Base-by-base conservation (phyloP, 1,140 invertebrate species). In the Drosophila neocordata region DNA sequence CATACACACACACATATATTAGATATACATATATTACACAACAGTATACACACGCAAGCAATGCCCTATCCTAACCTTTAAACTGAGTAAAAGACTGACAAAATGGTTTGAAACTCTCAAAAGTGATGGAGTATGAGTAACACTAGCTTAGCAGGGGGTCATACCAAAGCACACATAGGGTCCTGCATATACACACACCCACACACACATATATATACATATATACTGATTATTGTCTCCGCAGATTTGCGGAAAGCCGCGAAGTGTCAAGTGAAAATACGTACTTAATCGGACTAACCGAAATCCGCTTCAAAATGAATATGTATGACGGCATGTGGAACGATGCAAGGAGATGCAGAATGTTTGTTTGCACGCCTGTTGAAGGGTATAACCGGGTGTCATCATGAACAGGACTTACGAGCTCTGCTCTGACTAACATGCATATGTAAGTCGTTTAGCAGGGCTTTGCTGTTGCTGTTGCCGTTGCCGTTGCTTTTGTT, bases 361-460 rank as follows among this genome's bases (percentile, higher is more conserved):
- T 48, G 15, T 48, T 24, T n/a, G n/a, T n/a, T 48, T 48, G 15
- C 41, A 20, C 15, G 41, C 41, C 41, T 20, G 27, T 15, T 56
- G 31, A 56, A 56, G 53, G 53, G 53, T 56, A 56, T 56, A 56
- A 15, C 53, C 27, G 53, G 53, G 53, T 56, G 53, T 56, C 53
- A 34, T 34, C 53, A 56, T 56, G 53, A 31, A 56, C 53, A 18
- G 53, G 53, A 56, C 53, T 56, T 56, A 56, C 12, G 51, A 53
- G 22, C 20, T 27, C 20, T 51, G 18, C 48, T 11, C 41, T 60
- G 58, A 55, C 52, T 55, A 56, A 56, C 58, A 61, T 61, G 38
- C 58, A 61, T 61, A 41, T 61, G 58, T 61, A 61, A 61, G 58
- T 61, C 58, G 58, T 61, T 61, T 61, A 61, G 58, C 41, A 24